phyloP scores from a whole-genome alignment of 1,140 invertebrate species.

The Centruroides vittatus region DNA sequence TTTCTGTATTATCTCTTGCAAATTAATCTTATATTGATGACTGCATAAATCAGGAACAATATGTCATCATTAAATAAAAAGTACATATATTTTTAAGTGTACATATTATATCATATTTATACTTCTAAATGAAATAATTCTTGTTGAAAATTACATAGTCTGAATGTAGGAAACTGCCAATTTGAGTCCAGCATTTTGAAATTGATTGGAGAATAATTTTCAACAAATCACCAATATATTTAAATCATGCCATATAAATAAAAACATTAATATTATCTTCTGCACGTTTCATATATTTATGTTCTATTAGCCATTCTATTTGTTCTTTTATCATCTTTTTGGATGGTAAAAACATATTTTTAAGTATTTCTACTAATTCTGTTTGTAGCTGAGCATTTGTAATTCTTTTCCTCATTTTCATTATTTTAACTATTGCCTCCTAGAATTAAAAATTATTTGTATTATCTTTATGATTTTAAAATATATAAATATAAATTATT shows the following conservation, averaged over 20 bases:
- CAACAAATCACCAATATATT: no score
- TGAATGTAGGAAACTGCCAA: no score
- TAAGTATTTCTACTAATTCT: slow-evolving; percentile 93
- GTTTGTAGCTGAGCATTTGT: slow-evolving; percentile 87
- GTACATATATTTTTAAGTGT: no score
- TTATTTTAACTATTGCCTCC: slow-evolving; percentile 97
- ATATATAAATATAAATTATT: background rate
- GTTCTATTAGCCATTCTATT: slow-evolving; percentile 95
- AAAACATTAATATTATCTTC: slow-evolving; percentile 97
- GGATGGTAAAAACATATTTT: slow-evolving; percentile 97
- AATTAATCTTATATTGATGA: no score
- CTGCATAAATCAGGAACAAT: no score
- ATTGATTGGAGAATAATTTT: no score
- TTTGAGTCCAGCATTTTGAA: no score
- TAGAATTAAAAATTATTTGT: slow-evolving; percentile 34
- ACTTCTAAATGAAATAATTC: no score
- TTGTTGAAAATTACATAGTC: no score
- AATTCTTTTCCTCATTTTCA: slow-evolving; percentile 93
- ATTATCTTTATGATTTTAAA: background rate
- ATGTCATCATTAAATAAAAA: no score
- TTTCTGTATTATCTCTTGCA: no score
- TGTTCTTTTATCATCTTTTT: slow-evolving; percentile 99
- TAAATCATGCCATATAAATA: slow-evolving; percentile 78
- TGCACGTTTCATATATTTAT: slow-evolving; percentile 87
- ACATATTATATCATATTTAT: no score